Evolutionary conservation across 2,113 vertebrate species (phyloP).

Genomic region (Ctenodactylus gundi): DNA sequence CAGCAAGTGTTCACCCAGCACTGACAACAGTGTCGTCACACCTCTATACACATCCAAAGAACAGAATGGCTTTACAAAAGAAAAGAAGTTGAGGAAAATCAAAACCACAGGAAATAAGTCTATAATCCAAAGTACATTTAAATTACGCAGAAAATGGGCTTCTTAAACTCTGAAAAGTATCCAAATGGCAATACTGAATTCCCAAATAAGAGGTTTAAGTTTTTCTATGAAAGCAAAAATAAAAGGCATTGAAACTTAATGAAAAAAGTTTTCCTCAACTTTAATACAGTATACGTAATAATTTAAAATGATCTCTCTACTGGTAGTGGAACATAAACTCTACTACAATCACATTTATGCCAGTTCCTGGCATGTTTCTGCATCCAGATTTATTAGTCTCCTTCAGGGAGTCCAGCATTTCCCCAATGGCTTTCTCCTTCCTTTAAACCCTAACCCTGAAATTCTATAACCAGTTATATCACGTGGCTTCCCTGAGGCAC

Average conservation of each 20-base stretch:
- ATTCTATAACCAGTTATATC: constrained; percentile 60
- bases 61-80: constrained; percentile 31
- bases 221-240: constrained; percentile 40
- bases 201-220: background rate
- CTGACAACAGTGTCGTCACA: background rate
- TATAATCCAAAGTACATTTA: background rate
- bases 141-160: constrained; percentile 25
- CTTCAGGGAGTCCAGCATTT: constrained; percentile 43
- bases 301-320: constrained; percentile 62
- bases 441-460: constrained; percentile 65
- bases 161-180: constrained; percentile 30
- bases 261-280: constrained; percentile 22
- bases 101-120: background rate
- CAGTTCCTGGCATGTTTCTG: constrained; percentile 30
- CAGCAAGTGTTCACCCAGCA: background rate
- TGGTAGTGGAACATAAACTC: constrained; percentile 46
- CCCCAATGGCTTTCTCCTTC: constrained; percentile 66
- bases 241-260: constrained; percentile 48
- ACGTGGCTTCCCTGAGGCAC: constrained; percentile 73
- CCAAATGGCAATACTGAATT: constrained; percentile 47
- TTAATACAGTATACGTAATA: constrained; percentile 57
- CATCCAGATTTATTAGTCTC: constrained; percentile 63
- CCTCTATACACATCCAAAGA: background rate
- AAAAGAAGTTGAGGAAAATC: background rate
- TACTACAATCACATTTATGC: constrained; percentile 38